phyloP scores from a whole-genome alignment of 2,797 vertebrate genomes.

The Micrastur ruficollis region DNA sequence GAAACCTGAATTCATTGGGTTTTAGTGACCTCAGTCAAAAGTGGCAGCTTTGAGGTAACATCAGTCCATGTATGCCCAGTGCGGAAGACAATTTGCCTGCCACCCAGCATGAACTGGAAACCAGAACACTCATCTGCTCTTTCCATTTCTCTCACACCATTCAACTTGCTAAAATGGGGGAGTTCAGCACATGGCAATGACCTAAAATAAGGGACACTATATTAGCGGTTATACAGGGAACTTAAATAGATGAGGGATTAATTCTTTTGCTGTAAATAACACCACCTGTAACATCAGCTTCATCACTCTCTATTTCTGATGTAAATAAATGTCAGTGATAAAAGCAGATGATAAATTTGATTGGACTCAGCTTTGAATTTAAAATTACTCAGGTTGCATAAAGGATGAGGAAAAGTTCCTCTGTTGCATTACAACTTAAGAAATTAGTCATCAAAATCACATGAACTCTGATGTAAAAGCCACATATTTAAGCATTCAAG shows the following conservation, averaged over 20 bases:
- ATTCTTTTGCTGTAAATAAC: conserved; percentile 44
- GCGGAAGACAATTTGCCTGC: not conserved
- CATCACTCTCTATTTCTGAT: conserved; percentile 33
- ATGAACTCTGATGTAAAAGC: not conserved
- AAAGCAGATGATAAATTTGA: conserved; percentile 1
- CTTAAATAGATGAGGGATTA: conserved; percentile 15
- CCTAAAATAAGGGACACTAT: conserved; percentile 24
- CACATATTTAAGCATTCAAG: not conserved
- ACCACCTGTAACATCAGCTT: conserved; percentile 27
- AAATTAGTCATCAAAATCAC: not conserved
- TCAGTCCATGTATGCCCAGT: not conserved
- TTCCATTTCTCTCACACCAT: not conserved
- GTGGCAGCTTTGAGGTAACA: not conserved
- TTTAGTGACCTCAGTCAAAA: not conserved
- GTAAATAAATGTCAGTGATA: conserved; percentile 5
- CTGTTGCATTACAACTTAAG: not conserved
- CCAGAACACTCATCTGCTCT: not conserved
- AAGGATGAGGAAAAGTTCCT: not conserved
- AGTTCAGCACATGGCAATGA: not conserved
- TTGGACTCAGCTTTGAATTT: not conserved
- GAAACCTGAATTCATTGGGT: not conserved
- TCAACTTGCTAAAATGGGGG: not conserved
- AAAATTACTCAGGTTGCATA: not conserved
- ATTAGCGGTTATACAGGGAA: not conserved
- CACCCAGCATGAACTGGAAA: not conserved